phyloP scores from a whole-genome alignment of 2,888 invertebrate genomes.

The Antheraea yamamai region DNA sequence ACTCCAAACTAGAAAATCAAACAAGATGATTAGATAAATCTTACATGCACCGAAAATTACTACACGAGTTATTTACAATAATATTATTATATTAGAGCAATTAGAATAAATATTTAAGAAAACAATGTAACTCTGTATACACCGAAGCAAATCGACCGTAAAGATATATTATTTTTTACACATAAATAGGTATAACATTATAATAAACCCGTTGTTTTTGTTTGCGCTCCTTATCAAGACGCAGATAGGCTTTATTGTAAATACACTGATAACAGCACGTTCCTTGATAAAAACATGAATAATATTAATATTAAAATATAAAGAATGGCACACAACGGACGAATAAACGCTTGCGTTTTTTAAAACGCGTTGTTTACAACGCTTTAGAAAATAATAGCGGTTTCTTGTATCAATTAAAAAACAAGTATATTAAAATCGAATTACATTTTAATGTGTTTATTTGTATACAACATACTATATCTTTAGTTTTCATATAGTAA shows the following conservation, averaged over 20 bases:
- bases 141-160: not conserved
- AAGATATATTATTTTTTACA: not conserved
- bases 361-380: not conserved
- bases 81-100: not conserved
- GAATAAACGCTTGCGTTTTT: not conserved
- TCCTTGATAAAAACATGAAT: slow-evolving; percentile 22
- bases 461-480: too few relatives aligned
- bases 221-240: slow-evolving; percentile 45
- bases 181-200: slow-evolving; percentile 26
- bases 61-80: not conserved
- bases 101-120: not conserved
- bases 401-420: not conserved
- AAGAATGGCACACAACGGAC: slow-evolving; percentile 5
- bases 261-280: slow-evolving; percentile 38
- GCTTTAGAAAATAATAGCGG: not conserved
- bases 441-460: too few relatives aligned
- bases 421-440: not conserved
- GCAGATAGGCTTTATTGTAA: slow-evolving; percentile 48
- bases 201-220: slow-evolving; percentile 47
- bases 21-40: not conserved
- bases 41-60: not conserved
- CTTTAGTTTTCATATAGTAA: too few relatives aligned
- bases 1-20: not conserved
- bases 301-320: slow-evolving; percentile 26
- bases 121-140: not conserved